Evolutionary conservation across 2,113 vertebrate species (phyloP), one percentile per base, ranked within the genome.

Genomic region (Onychorhynchus coronatus): DNA sequence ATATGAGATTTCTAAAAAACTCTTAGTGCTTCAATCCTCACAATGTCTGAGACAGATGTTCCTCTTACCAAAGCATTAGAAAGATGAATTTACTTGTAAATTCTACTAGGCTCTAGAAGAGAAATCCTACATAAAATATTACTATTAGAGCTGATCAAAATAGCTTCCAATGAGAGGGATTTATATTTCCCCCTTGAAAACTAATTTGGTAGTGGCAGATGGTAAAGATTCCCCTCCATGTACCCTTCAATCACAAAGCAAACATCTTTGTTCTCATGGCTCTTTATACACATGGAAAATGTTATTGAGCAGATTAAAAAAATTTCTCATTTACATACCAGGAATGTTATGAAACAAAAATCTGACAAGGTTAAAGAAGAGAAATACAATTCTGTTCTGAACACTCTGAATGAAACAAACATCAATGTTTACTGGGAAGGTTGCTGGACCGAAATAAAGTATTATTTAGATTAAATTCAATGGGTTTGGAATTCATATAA

Each of bases 181-280:
- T 97, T 92, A 82, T 87, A 82, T 90, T 89, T 81, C 47, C 19
- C n/a, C 55, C 65, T 78, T 89, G 77, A 91, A 96, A 96, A 94
- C 72, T 95, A 93, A 96, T 97, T 94, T 93, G 72, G 65, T 63
- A 86, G 65, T 78, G 61, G 68, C 94, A 96, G 94, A 97, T 96
- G 96, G 96, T 71, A 67, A 91, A 96, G 91, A 92, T 89, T 93
- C 79, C 47, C 63, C 20, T 83, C 73, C 76, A 67, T 30, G 13
- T 74, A 84, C 72, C 76, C 72, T 95, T 95, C 92, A 88, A 67
- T 85, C 56, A 86, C 72, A 89, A 77, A 92, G 68, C 52, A 93
- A 91, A 86, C 14, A 86, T 86, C 56, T 93, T 73, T 93, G 42
- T 84, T 92, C 65, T 27, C 68, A 52, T 63, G 39, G 78, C 52